Conservation (phyloP, 2,113 vertebrate genomes). For the Engystomops pustulosus region DNA sequence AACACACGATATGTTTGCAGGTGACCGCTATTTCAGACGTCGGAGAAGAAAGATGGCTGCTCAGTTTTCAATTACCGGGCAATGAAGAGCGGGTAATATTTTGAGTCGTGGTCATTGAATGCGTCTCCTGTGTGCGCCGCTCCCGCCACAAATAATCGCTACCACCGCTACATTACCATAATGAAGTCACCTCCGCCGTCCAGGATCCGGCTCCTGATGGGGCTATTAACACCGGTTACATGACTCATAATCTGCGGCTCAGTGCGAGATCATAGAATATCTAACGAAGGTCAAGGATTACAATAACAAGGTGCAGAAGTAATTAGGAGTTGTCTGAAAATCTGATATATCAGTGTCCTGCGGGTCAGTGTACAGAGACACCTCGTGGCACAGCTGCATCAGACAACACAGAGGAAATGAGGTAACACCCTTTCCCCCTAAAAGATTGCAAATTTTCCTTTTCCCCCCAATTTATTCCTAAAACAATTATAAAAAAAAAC, state of each 20-base stretch:
- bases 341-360: neutral
- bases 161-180: slow-evolving; percentile 9
- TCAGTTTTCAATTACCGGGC: slow-evolving; percentile 13
- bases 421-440: too few species aligned
- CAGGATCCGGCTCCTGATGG: neutral
- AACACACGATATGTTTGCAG: neutral
- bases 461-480: too few species aligned
- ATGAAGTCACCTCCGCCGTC: slow-evolving; percentile 1
- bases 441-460: too few species aligned
- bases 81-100: neutral
- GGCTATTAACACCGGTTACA: neutral
- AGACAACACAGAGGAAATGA: too few species aligned
- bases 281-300: neutral
- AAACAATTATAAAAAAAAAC: too few species aligned
- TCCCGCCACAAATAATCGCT: slow-evolving; percentile 12
- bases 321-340: slow-evolving; percentile 10
- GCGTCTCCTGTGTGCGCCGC: neutral
- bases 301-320: neutral
- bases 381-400: too few species aligned
- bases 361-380: neutral
- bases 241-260: neutral
- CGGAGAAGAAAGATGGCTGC: slow-evolving; percentile 1
- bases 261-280: neutral
- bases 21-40: neutral
- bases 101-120: neutral